Percentiles rank a stretch among this genome's conserved stretches.
Conservation (phyloP, 37 sponge, comb jelly and placozoan genomes). For the Axinella damicornis region DNA sequence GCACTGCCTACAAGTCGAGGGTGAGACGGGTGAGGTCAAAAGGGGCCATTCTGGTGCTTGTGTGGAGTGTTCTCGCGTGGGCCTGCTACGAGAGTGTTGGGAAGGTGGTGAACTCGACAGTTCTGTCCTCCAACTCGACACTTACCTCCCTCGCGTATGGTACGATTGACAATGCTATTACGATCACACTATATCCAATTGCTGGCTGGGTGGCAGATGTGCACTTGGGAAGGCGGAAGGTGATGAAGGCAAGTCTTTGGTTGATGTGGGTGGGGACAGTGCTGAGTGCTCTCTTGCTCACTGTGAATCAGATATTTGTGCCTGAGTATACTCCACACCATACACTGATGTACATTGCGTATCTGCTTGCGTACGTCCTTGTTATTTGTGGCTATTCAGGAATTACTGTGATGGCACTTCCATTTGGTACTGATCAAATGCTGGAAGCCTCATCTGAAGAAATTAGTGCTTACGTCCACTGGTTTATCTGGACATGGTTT, state of each 20-base stretch:
- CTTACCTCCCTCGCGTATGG: no score
- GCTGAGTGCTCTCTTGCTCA: no score
- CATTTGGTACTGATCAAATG: conserved; percentile 10
- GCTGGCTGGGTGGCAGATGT: conserved; percentile 46
- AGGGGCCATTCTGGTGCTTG: background rate
- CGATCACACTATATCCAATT: background rate
- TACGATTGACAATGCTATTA: background rate
- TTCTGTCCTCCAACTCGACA: no score
- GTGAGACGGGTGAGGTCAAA: background rate
- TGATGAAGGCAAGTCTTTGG: conserved; percentile 18
- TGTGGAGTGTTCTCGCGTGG: no score
- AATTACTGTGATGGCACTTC: background rate
- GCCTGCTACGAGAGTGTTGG: no score
- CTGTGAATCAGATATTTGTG: no score
- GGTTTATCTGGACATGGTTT: background rate
- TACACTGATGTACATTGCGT: no score
- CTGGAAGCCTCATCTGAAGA: background rate
- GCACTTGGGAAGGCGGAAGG: conserved; percentile 6
- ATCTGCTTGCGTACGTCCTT: background rate
- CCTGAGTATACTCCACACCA: no score
- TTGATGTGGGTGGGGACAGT: conserved; percentile 11
- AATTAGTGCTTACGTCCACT: background rate
- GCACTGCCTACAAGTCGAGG: no score
- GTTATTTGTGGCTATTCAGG: background rate
- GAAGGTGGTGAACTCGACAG: no score